These are phyloP conservation scores for Erebia palarica DNA, from an alignment of 2,888 invertebrate genomes.

Conservation along the genomic window DNA sequence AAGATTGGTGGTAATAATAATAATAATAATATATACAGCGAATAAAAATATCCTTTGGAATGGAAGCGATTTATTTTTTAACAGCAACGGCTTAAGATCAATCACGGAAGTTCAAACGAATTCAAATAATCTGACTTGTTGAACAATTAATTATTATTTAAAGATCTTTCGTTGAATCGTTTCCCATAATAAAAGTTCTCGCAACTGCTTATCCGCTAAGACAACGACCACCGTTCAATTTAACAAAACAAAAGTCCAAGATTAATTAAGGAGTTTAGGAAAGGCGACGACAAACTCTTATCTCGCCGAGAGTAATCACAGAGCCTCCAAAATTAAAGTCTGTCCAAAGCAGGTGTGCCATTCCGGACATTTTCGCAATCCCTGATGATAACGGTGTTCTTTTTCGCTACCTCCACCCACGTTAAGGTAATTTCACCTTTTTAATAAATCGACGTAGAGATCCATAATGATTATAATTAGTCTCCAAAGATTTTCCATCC, in stretches of 20 bases:
- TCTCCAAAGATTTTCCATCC: too few relatives aligned
- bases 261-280: slow-evolving; percentile 14
- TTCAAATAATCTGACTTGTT: not conserved
- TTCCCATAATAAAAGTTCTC: not conserved
- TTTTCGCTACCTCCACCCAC: too few relatives aligned
- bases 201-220: not conserved
- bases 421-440: too few relatives aligned
- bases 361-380: not conserved
- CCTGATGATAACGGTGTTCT: not conserved
- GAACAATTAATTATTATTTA: not conserved
- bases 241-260: slow-evolving; percentile 1
- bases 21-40: too few relatives aligned
- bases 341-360: slow-evolving; percentile 4
- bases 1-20: too few relatives aligned
- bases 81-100: not conserved
- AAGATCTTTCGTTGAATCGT: not conserved
- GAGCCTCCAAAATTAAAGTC: slow-evolving; percentile 1
- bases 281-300: slow-evolving; percentile 1
- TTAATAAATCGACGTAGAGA: too few relatives aligned
- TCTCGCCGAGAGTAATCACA: slow-evolving; percentile 10
- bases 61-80: not conserved
- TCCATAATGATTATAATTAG: too few relatives aligned
- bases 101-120: not conserved
- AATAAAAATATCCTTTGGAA: not conserved
- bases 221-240: not conserved